phyloP scores from a whole-genome alignment of 2,113 vertebrate species.

The Callaeas wilsoni region DNA sequence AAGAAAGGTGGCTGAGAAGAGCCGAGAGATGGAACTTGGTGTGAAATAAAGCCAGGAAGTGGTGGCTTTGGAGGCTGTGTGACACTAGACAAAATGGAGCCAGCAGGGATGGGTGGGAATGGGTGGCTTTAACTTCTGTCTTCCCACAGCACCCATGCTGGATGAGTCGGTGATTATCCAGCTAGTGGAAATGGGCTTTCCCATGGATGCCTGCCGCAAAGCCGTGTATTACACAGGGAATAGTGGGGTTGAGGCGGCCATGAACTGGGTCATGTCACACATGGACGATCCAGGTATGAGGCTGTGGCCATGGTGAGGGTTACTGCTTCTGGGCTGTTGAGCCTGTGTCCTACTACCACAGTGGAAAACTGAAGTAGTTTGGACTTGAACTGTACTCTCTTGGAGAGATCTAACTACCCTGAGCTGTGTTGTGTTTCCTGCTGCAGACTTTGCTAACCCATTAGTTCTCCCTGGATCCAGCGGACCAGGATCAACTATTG shows the following conservation, averaged over 20 bases:
- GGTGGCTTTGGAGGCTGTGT: background rate
- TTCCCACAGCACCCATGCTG: conserved; percentile 85
- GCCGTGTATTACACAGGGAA: conserved; percentile 97
- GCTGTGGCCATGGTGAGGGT: background rate
- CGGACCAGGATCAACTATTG: conserved; percentile 79
- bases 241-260: conserved; percentile 92
- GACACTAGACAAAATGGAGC: background rate
- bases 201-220: conserved; percentile 94
- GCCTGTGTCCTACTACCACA: background rate
- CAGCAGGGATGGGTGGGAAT: background rate
- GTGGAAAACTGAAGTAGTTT: background rate
- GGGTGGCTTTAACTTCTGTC: background rate
- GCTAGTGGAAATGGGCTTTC: conserved; percentile 98
- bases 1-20: background rate
- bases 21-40: background rate
- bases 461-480: conserved; percentile 92
- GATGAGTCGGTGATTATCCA: conserved; percentile 95
- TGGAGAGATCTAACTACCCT: background rate
- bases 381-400: background rate
- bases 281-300: conserved; percentile 95
- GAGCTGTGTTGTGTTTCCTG: background rate
- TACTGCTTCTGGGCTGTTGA: background rate
- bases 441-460: conserved; percentile 90
- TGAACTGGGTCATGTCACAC: conserved; percentile 98
- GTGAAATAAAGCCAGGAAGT: background rate